Evolutionary conservation across 2,888 invertebrate species (phyloP).

Genomic region (Seira ritae): DNA sequence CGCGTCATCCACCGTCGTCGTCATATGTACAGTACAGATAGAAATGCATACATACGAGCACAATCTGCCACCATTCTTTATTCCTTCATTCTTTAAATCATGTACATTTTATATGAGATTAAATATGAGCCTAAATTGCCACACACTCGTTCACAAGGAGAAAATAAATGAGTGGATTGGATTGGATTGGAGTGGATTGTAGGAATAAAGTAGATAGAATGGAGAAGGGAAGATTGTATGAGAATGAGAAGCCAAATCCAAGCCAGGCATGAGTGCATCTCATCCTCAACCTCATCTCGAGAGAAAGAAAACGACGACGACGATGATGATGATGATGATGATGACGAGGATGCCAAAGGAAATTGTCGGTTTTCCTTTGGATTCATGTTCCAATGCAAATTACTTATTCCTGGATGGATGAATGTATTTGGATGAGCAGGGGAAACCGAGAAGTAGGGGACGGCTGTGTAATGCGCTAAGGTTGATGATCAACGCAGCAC

Average conservation of each 20-base stretch:
- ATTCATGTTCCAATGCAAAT: constrained; percentile 21
- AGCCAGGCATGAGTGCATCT: constrained; percentile 14
- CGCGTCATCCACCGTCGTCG: too few relatives aligned
- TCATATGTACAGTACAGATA: neutral
- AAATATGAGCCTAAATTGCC: constrained; percentile 19
- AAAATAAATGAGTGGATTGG: constrained; percentile 14
- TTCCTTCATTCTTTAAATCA: constrained; percentile 5
- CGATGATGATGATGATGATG: neutral
- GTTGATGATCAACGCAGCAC: too few relatives aligned
- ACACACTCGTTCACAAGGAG: too few relatives aligned
- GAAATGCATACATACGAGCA: too few relatives aligned
- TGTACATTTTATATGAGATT: constrained; percentile 16
- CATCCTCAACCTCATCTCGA: neutral
- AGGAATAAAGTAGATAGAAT: too few relatives aligned
- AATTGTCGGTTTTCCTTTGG: constrained; percentile 52
- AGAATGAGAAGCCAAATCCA: too few relatives aligned
- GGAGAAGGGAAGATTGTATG: constrained; percentile 10
- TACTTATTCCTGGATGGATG: neutral
- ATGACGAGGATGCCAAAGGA: constrained; percentile 33
- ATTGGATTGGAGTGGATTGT: too few relatives aligned
- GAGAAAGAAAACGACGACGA: too few relatives aligned
- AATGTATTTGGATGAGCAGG: neutral
- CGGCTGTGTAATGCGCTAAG: too few relatives aligned
- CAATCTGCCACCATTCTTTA: constrained; percentile 31
- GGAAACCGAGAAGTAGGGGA: too few relatives aligned